Evolutionary conservation across 2,888 invertebrate species (phyloP).

Genomic region (Crossocerus cetratus): DNA sequence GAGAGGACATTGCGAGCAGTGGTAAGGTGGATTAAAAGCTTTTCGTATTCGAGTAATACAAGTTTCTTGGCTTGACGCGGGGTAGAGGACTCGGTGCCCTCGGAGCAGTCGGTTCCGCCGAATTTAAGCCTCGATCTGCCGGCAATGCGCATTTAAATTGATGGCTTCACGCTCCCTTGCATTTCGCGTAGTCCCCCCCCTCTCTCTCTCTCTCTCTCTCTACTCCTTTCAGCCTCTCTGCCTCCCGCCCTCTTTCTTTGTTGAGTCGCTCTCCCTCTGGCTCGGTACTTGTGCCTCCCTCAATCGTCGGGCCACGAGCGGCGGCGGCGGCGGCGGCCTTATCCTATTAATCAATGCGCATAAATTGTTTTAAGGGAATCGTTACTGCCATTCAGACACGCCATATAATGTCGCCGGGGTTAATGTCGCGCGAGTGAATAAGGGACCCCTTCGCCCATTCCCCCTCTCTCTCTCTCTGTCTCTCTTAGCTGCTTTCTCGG

Average conservation of each 20-base stretch:
- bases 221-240: constrained; percentile 13
- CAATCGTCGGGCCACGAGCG: constrained; percentile 29
- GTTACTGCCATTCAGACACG: constrained; percentile 59
- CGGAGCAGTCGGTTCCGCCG: constrained; percentile 37
- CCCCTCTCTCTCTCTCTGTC: constrained; percentile 4
- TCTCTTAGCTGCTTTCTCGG: no score
- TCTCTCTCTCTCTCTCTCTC: constrained; percentile 44
- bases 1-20: constrained; percentile 10
- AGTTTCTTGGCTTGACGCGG: constrained; percentile 26
- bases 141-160: constrained; percentile 62
- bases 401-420: constrained; percentile 53
- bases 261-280: no score
- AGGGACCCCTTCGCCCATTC: constrained; percentile 32
- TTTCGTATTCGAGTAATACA: constrained; percentile 49
- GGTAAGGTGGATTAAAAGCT: constrained; percentile 54
- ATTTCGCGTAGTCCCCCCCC: constrained; percentile 55
- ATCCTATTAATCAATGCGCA: constrained; percentile 65
- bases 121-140: constrained; percentile 58
- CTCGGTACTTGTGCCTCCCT: no score
- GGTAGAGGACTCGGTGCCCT: background rate
- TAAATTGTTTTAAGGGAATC: constrained; percentile 65
- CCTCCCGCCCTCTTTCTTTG: background rate
- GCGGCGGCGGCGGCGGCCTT: constrained; percentile 47
- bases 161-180: constrained; percentile 64
- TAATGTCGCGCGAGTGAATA: constrained; percentile 57